Evolutionary conservation across 2,888 invertebrate genomes (phyloP), one percentile per base, ranked within the genome.

Genomic region (Drosophila atripex): DNA sequence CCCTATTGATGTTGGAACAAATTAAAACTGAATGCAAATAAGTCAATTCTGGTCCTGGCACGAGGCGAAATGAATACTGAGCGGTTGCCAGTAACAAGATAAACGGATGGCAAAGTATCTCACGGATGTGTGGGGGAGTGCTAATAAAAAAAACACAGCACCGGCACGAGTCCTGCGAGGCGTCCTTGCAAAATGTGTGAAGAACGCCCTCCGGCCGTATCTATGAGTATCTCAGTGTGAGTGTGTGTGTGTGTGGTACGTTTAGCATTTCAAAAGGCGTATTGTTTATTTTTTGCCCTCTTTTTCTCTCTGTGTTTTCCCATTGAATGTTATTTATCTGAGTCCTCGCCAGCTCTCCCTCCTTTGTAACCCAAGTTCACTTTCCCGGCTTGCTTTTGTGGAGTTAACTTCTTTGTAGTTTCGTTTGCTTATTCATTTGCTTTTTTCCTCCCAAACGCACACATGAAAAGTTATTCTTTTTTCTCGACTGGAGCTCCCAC

Each of bases 191-290:
- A 41, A 60, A 45, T 56, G 83, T 80, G 83, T 78, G 75, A 83
- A 78, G 71, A 71, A 49, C 39, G 80, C 80, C 71, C 71, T 50
- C 54, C 46, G 73, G 78, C 63, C 38, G 66, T 47, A 60, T 60
- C 38, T 39, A 32, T 49, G 32, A 38, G 51, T 39, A 41, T 38
- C 49, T 28, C 28, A 49, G 61, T 35, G 61, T 54, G 60, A 47
- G 58, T 53, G 58, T 35, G 58, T 53, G 58, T 35, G 58, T 72
- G 64, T 76, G 58, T 60, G 64, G 45, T 71, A 74, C 86, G 85
- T 85, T 86, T 85, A 85, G 84, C 85, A 85, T 85, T 85, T 86
- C 84, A 85, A 85, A 85, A 84, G 86, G 77, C 83, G 79, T 80
- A 83, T 83, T 84, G 84, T 84, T 71, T 63, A 71, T 61, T 66